Evolutionary conservation across 1,140 invertebrate species (phyloP).

Genomic region (Gryon sp.): DNA sequence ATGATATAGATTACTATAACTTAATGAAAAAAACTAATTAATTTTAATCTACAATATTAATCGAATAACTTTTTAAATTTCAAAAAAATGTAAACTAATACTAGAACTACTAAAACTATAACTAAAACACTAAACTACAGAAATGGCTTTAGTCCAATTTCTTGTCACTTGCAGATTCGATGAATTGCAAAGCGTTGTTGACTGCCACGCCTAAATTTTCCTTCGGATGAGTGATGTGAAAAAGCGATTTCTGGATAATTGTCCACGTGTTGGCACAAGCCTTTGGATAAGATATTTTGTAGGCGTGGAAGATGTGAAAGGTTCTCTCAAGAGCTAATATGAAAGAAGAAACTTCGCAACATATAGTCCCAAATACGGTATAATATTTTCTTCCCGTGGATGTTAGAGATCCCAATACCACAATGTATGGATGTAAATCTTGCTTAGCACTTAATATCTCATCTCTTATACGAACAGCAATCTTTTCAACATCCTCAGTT

Average conservation of each 20-base stretch:
- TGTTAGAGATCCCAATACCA: constrained; percentile 1
- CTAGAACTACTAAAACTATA: too few species aligned
- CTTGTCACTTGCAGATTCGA: constrained; percentile 27
- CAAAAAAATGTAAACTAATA: too few species aligned
- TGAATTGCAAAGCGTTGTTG: constrained; percentile 19
- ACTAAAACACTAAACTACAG: too few species aligned
- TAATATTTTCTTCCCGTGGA: constrained; percentile 1
- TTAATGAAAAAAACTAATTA: neutral
- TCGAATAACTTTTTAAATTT: too few species aligned
- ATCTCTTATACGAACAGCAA: neutral
- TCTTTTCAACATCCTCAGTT: neutral
- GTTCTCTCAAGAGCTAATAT: neutral
- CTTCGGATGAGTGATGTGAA: neutral
- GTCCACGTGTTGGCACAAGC: neutral
- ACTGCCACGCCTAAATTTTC: constrained; percentile 16
- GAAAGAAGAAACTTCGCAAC: constrained; percentile 3
- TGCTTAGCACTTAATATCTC: neutral
- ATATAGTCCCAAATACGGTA: neutral
- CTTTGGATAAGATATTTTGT: constrained; percentile 5
- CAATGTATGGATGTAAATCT: constrained; percentile 1
- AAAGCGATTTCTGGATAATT: constrained; percentile 20
- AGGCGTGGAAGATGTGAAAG: neutral
- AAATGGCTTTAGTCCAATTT: constrained; percentile 26
- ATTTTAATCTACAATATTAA: too few species aligned
- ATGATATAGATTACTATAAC: constrained; percentile 18